Evolutionary conservation across 2,888 invertebrate genomes (phyloP).

Genomic region (Hypomecis punctinalis): DNA sequence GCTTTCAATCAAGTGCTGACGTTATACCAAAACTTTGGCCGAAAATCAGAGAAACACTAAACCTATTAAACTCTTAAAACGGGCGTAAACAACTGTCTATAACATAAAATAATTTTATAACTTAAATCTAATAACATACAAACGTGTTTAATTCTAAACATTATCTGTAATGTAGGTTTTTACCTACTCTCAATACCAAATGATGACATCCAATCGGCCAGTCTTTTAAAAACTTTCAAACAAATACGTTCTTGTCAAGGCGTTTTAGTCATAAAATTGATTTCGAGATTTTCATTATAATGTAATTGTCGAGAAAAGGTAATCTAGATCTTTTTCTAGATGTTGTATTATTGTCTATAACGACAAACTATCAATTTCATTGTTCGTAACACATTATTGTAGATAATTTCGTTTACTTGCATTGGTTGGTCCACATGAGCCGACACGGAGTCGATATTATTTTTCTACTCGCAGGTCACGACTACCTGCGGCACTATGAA

Average conservation of each 20-base stretch:
- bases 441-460: constrained; percentile 1
- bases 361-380: not conserved
- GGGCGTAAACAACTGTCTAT: constrained; percentile 77
- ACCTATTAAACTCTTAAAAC: constrained; percentile 65
- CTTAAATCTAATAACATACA: constrained; percentile 52
- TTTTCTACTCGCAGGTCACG: not conserved
- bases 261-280: not conserved
- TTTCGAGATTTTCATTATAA: not conserved
- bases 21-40: constrained; percentile 67
- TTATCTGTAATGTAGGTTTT: constrained; percentile 5
- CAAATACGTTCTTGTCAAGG: not conserved
- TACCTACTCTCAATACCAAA: constrained; percentile 18
- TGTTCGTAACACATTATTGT: not conserved
- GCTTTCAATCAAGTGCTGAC: constrained; percentile 36
- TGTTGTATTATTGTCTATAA: not conserved
- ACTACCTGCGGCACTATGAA: not conserved
- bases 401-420: constrained; percentile 1
- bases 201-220: constrained; percentile 30
- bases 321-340: not conserved
- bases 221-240: constrained; percentile 37
- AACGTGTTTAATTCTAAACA: constrained; percentile 30
- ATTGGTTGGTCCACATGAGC: constrained; percentile 10
- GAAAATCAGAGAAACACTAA: constrained; percentile 62
- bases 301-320: not conserved
- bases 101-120: constrained; percentile 69